Base-by-base conservation (phyloP, 2,888 invertebrate genomes). In the Morpho achilles region DNA sequence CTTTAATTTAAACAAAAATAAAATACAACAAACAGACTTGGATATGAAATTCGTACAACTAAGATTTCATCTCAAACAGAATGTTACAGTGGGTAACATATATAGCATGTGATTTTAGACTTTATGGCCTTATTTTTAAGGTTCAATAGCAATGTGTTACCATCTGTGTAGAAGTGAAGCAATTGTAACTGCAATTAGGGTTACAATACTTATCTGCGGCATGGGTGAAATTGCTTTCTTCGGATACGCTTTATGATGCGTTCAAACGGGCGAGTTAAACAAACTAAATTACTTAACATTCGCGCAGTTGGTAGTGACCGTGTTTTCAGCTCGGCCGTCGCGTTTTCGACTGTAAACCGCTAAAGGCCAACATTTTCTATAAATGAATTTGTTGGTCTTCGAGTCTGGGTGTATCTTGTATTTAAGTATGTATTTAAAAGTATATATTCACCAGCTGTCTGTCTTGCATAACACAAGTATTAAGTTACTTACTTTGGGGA, bases 171-270 rank as follows among this genome's bases (percentile, higher is more conserved):
- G 72, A 75, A 75, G 72, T 71, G 71, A 70, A 75, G 77, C 78
- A 77, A 78, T 81, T 72, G 74, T 72, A 71, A 60, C 61, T 62
- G 71, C 73, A 84, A 85, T 85, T 83, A 84, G 74, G 74, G 73
- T 60, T 60, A 70, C 69, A 66, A 64, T 71, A 77, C 74, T 81
- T 78, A 81, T 74, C 71, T 70, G 68, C 65, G 71, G 69, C 71
- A 67, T 67, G 67, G 64, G 68, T 70, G 66, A 75, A 80, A 82
- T 84, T 79, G 77, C 81, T 80, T 81, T 82, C 82, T 80, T 82
- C 71, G 71, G 64, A 71, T 69, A 61, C 70, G 72, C 71, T 75
- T 80, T 63, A 67, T 76, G 75, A 68, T 65, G 43, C 62, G 69
- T 80, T 80, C 63, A 65, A 60, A 69, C 43, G 10, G n/a, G 48